These are phyloP conservation scores for Protodeltote pygarga DNA, from an alignment of 2,888 invertebrate genomes.

Conservation along the genomic window DNA sequence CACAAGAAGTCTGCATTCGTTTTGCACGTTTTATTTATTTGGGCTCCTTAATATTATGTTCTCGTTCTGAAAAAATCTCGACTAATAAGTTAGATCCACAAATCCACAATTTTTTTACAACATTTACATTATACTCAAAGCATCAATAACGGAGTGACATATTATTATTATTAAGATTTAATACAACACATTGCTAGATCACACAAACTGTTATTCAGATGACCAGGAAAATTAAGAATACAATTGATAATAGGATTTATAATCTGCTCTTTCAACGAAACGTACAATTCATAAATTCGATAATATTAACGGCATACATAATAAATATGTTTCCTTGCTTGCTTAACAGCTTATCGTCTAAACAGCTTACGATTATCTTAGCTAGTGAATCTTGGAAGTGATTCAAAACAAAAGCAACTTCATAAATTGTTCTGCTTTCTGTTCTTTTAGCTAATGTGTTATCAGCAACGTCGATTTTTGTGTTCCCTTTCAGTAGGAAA, in stretches of 20 bases:
- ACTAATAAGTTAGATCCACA: conserved; percentile 57
- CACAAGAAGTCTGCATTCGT: not conserved
- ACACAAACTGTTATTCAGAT: conserved; percentile 49
- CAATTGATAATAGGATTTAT: conserved; percentile 53
- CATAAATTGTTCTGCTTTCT: conserved; percentile 35
- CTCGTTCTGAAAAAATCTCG: conserved; percentile 56
- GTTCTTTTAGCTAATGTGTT: conserved; percentile 46
- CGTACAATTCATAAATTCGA: conserved; percentile 44
- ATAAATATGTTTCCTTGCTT: conserved; percentile 48
- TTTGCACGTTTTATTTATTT: conserved; percentile 20
- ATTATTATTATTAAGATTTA: conserved; percentile 55
- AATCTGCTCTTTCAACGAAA: conserved; percentile 52
- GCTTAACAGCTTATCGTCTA: conserved; percentile 52
- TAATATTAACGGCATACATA: conserved; percentile 51
- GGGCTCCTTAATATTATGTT: conserved; percentile 35
- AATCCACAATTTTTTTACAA: conserved; percentile 54
- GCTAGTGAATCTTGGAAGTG: conserved; percentile 46
- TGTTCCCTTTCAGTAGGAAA: conserved; percentile 50
- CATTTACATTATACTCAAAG: conserved; percentile 54
- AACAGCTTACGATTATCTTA: conserved; percentile 50
- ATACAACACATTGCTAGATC: conserved; percentile 55
- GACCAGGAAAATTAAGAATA: conserved; percentile 52
- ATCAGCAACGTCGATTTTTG: conserved; percentile 43
- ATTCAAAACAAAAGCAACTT: conserved; percentile 50
- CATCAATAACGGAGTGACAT: conserved; percentile 50